Base-by-base conservation (phyloP, 2,113 vertebrate species). In the Cyprinus carpio region DNA sequence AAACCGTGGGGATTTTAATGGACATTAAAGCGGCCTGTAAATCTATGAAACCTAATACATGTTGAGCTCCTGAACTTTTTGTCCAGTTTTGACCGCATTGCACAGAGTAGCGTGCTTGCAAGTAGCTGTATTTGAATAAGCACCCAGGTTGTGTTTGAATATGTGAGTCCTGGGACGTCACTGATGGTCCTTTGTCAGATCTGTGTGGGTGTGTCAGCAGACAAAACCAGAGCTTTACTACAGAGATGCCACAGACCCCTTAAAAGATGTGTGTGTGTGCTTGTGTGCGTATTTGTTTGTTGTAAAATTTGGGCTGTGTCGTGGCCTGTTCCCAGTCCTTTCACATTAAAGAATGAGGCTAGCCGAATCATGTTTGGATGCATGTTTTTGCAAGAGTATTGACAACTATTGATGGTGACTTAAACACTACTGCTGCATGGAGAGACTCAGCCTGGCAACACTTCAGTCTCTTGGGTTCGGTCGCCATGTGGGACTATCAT, bases 401-500 rank as follows among this genome's bases (percentile, higher is more conserved):
- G n/a, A 54, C 27, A 54, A 40, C 75, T 56, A 37, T 60, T 34
- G 12, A 58, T 79, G 20, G 29, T n/a, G 31, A 54, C 76, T 79
- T 78, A 56, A 58, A 78, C 75, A 75, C n/a, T 25, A 49, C 23
- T 49, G 60, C 31, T 15, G 40, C 40, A 27, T 88, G 58, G 91
- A 91, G 89, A 90, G 90, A 87, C 91, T 94, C 92, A 76, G 92
- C 82, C 85, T 89, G 91, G 91, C 92, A 90, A 91, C 93, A 76
- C 84, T 90, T 89, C 87, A 90, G 89, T 92, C 79, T 84, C 89
- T 89, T 87, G 89, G 79, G 88, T 89, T 90, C 81, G 88, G 89
- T 85, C 69, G 90, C 92, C 93, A 89, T 85, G 85, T 91, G 93
- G 93, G 93, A 93, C 90, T 89, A 91, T 82, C 84, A 92, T 95